Conservation (phyloP, 2,113 vertebrate species). For the Hydrolagus affinis region DNA sequence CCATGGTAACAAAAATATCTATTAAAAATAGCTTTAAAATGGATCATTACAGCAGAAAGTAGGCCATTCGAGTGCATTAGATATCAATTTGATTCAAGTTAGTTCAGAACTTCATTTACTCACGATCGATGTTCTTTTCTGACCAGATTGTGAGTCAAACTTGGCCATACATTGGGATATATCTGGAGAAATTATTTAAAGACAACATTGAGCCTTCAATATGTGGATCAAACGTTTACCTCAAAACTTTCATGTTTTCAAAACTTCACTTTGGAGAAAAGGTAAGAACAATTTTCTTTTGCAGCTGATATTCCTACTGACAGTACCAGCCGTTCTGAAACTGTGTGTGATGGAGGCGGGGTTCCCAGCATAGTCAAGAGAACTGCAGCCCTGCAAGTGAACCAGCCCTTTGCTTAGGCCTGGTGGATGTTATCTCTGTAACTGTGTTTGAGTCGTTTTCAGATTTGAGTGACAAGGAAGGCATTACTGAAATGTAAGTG, state of each 20-base stretch:
- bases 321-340: not conserved
- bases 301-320: not conserved
- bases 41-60: too few relatives aligned
- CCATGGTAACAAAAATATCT: too few relatives aligned
- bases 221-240: slow-evolving; percentile 62
- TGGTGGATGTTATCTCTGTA: too few relatives aligned
- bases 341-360: not conserved
- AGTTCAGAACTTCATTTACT: not conserved
- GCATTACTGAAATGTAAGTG: too few relatives aligned
- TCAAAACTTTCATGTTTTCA: slow-evolving; percentile 81
- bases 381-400: too few relatives aligned
- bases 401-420: too few relatives aligned
- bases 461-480: too few relatives aligned
- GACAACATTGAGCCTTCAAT: slow-evolving; percentile 71
- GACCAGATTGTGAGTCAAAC: slow-evolving; percentile 74
- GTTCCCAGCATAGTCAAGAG: not conserved
- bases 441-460: too few relatives aligned
- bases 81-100: not conserved
- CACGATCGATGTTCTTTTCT: not conserved
- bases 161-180: slow-evolving; percentile 87
- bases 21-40: too few relatives aligned
- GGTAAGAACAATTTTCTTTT: slow-evolving; percentile 46
- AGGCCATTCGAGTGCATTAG: too few relatives aligned
- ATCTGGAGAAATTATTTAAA: slow-evolving; percentile 81
- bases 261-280: slow-evolving; percentile 82